phyloP scores from a whole-genome alignment of 2,888 invertebrate genomes.

The Caenorhabditis virilis region DNA sequence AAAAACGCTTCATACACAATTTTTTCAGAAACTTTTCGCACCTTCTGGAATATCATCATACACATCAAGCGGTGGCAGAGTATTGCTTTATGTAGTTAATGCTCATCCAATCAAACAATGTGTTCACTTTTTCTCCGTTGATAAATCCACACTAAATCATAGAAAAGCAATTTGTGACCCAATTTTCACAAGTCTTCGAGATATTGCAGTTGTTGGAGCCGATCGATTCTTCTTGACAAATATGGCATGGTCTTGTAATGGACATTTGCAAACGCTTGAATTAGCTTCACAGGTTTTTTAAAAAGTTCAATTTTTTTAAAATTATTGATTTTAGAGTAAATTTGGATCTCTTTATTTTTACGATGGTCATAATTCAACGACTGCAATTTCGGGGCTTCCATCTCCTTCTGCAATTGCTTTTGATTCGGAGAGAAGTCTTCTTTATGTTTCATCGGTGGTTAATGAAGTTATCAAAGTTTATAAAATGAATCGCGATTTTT shows the following conservation, averaged over 20 bases:
- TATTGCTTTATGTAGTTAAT: slow-evolving; percentile 57
- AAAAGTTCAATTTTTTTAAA: background rate
- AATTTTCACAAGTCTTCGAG: slow-evolving; percentile 46
- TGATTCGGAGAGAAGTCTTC: slow-evolving; percentile 44
- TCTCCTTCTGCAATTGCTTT: slow-evolving; percentile 54
- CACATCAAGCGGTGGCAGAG: slow-evolving; percentile 45
- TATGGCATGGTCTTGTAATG: slow-evolving; percentile 44
- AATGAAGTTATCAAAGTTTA: slow-evolving; percentile 56
- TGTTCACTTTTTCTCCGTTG: slow-evolving; percentile 52
- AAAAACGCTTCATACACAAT: background rate
- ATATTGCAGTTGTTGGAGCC: slow-evolving; percentile 58
- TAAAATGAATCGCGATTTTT: slow-evolving; percentile 48
- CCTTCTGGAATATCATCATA: slow-evolving; percentile 50
- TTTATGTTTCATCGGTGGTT: slow-evolving; percentile 55
- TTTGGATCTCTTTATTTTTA: slow-evolving; percentile 58
- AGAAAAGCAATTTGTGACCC: slow-evolving; percentile 52
- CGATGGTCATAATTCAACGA: slow-evolving; percentile 51
- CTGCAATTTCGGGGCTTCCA: slow-evolving; percentile 31
- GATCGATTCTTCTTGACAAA: slow-evolving; percentile 63
- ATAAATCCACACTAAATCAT: slow-evolving; percentile 43
- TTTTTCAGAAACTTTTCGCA: slow-evolving; percentile 44
- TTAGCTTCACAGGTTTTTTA: slow-evolving; percentile 25
- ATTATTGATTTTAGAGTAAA: slow-evolving; percentile 4
- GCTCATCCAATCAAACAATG: slow-evolving; percentile 33
- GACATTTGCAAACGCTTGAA: slow-evolving; percentile 46